Conservation (phyloP, 2,888 invertebrate species). For the Trissolcus japonicus region DNA sequence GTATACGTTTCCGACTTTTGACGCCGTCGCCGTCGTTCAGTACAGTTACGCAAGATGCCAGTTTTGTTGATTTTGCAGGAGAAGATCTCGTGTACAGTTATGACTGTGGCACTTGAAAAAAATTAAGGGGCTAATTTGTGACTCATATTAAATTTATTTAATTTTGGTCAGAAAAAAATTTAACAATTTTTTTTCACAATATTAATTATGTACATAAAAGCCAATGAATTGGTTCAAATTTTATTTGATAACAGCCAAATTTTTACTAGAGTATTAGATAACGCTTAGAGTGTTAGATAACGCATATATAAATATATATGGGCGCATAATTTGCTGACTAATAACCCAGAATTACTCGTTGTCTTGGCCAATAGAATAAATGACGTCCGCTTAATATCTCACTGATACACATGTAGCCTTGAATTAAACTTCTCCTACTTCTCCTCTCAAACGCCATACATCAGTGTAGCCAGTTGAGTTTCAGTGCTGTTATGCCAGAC, state of each 20-base stretch:
- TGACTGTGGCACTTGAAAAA: constrained; percentile 1
- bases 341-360: constrained; percentile 8
- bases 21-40: constrained; percentile 28
- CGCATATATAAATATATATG: not conserved
- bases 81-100: constrained; percentile 37
- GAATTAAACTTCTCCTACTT: constrained; percentile 4
- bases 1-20: constrained; percentile 42
- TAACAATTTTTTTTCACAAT: too few relatives aligned
- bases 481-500: too few relatives aligned
- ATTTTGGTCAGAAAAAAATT: not conserved
- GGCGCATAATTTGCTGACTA: not conserved
- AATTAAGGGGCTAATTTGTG: not conserved
- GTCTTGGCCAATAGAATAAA: constrained; percentile 5
- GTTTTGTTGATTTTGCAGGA: constrained; percentile 35
- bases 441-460: not conserved
- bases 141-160: not conserved
- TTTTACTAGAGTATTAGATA: not conserved
- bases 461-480: too few relatives aligned
- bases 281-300: constrained; percentile 1
- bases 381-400: constrained; percentile 1
- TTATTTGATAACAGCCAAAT: too few relatives aligned
- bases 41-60: constrained; percentile 41
- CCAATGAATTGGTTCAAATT: too few relatives aligned
- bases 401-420: not conserved
- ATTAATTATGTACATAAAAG: too few relatives aligned